These are phyloP conservation scores for Pseudobourletiella spinata DNA, from an alignment of 1,140 invertebrate species.

Conservation along the genomic window DNA sequence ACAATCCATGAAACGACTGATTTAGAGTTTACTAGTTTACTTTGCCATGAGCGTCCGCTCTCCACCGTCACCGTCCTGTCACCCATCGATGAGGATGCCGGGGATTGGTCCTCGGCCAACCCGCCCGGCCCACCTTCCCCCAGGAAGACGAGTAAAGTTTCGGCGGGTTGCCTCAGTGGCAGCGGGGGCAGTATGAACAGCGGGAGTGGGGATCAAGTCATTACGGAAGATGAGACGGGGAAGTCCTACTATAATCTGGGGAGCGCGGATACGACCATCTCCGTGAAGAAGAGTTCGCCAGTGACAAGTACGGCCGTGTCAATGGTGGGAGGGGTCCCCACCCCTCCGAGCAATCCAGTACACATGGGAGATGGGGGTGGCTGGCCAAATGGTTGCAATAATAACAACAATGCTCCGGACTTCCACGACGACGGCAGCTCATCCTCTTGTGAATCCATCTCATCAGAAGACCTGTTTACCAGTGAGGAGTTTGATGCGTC, in stretches of 20 bases:
- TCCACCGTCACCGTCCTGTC: constrained; percentile 25
- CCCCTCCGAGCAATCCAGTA: constrained; percentile 20
- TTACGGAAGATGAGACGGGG: constrained; percentile 63
- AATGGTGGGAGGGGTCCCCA: too few relatives aligned
- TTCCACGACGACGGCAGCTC: constrained; percentile 18
- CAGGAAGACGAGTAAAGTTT: neutral
- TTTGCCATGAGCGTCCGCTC: constrained; percentile 17
- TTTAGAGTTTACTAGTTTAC: constrained; percentile 20
- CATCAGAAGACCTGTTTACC: constrained; percentile 37
- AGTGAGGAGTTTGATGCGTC: constrained; percentile 50
- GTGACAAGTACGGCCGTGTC: neutral
- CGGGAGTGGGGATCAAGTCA: constrained; percentile 22
- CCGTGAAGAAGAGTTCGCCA: constrained; percentile 27
- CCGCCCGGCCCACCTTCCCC: neutral
- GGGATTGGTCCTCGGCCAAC: neutral
- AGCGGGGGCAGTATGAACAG: neutral
- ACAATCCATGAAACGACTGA: constrained; percentile 25
- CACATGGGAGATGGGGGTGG: constrained; percentile 52
- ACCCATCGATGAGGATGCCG: constrained; percentile 27
- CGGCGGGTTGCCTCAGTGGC: neutral
- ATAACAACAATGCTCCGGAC: constrained; percentile 42
- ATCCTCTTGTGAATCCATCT: constrained; percentile 37
- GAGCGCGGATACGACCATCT: constrained; percentile 48
- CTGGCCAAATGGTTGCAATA: constrained; percentile 43
- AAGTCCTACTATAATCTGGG: constrained; percentile 81